Base-by-base conservation (phyloP, 2,113 vertebrate genomes). In the Alethe diademata region DNA sequence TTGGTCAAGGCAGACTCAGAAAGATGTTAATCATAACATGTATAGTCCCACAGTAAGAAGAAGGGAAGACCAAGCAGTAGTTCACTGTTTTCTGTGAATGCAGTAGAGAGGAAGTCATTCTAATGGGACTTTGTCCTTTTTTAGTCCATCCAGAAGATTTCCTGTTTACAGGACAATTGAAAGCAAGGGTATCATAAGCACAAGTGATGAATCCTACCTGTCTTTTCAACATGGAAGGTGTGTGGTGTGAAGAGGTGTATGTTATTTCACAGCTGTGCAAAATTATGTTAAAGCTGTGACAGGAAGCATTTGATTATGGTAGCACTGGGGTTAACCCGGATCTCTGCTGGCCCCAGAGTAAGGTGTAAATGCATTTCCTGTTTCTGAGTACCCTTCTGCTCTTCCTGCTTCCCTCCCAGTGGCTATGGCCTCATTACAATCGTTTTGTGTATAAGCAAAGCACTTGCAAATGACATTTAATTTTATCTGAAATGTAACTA, bases 21-120 rank as follows among this genome's bases (percentile, higher is more conserved):
- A 84, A 18, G 4, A 4, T 64, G 20, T 42, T 78, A 15, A 26
- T 58, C 1, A 1, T n/a, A 51, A 51, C 0, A 2, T 31, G 5
- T 9, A 2, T 6, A 25, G 61, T 33, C 19, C 9, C 6, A 18
- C 14, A 31, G 38, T 11, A 33, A 82, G 53, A 25, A 71, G 11
- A 62, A 53, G 28, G 31, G 11, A 69, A 62, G 14, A 20, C 3
- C 12, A 58, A 69, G 35, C 11, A 48, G 33, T 12, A 57, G 18
- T 50, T 90, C 6, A 42, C 31, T 0, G 8, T 22, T 28, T 70
- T 53, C 17, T 31, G 38, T 69, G 36, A 43, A 53, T 22, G 36
- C 1, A 24, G 12, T 6, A 29, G 29, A 56, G 26, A 36, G 19
- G 38, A 73, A 43, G 12, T 3, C 5, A 8, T 82, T 35, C 29